Evolutionary conservation across 2,113 vertebrate genomes (phyloP).

Genomic region (Hyperopisus bebe): DNA sequence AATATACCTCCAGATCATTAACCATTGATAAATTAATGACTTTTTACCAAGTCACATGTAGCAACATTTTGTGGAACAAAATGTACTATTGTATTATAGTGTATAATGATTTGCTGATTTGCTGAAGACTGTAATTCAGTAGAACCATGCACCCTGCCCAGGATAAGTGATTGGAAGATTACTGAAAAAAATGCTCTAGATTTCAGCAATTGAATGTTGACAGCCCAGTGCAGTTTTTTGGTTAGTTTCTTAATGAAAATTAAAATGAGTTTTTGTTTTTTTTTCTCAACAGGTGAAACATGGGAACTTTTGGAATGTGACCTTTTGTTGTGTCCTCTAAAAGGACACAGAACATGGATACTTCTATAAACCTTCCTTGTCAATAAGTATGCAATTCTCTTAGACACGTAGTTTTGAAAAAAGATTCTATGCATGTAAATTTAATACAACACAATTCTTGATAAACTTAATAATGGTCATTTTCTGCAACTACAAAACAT

Average conservation of each 20-base stretch:
- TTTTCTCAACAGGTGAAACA: not conserved
- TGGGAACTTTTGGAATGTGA: not conserved
- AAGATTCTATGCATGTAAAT: not conserved
- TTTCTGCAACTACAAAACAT: not conserved
- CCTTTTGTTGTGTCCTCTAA: not conserved
- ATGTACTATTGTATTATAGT: not conserved
- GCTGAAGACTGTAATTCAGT: not conserved
- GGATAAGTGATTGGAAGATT: not conserved
- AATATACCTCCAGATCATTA: not conserved
- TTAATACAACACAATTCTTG: not conserved
- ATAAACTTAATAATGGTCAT: not conserved
- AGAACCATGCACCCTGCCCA: not conserved
- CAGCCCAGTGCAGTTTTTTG: not conserved
- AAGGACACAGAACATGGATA: not conserved
- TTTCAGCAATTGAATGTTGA: not conserved
- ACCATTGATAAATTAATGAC: not conserved
- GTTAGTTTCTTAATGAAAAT: not conserved
- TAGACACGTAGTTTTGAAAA: not conserved
- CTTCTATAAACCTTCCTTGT: not conserved
- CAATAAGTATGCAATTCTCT: not conserved
- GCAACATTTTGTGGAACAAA: not conserved
- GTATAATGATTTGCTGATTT: not conserved
- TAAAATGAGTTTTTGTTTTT: not conserved
- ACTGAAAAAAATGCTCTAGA: not conserved
- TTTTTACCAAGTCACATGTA: not conserved